A percentile compares a stretch with the other conserved stretches of the same genome.
Evolutionary conservation across 2,888 invertebrate genomes (phyloP).

Genomic region (Bembecia ichneumoniformis): DNA sequence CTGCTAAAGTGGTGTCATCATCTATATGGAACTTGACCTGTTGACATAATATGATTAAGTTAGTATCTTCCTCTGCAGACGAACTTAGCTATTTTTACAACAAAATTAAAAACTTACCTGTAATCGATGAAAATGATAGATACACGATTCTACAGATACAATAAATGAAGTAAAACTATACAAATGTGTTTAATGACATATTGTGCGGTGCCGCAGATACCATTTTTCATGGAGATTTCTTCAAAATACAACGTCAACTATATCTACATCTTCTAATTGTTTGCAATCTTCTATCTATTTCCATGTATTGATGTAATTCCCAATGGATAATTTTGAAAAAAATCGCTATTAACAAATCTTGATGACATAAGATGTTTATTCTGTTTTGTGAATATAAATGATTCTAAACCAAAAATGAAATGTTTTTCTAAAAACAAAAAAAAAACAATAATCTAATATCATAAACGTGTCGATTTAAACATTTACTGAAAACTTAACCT

Average conservation of each 20-base stretch:
- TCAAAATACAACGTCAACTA: background rate
- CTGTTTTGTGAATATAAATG: conserved; percentile 33
- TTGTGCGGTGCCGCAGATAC: no score
- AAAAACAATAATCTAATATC: conserved; percentile 4
- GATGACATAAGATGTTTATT: background rate
- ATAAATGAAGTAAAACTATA: no score
- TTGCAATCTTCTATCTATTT: conserved; percentile 34
- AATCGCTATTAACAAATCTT: no score
- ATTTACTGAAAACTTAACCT: conserved; percentile 34
- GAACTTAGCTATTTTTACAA: no score
- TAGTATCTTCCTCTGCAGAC: background rate
- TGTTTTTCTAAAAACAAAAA: conserved; percentile 4
- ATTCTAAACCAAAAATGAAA: conserved; percentile 41
- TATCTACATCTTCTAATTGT: conserved; percentile 32
- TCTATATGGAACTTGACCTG: conserved; percentile 86
- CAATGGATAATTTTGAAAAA: no score
- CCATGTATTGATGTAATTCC: no score
- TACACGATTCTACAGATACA: no score
- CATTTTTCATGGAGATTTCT: no score
- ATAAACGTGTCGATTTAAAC: conserved; percentile 5
- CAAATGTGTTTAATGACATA: no score
- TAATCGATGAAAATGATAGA: no score
- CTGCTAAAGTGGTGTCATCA: conserved; percentile 88
- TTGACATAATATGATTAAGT: conserved; percentile 5
- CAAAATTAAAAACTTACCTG: no score